A percentile compares a stretch with the other conserved stretches of the same genome.
These are phyloP conservation scores for Dreissena polymorpha DNA, from an alignment of 1,140 invertebrate species.

Conservation along the genomic window DNA sequence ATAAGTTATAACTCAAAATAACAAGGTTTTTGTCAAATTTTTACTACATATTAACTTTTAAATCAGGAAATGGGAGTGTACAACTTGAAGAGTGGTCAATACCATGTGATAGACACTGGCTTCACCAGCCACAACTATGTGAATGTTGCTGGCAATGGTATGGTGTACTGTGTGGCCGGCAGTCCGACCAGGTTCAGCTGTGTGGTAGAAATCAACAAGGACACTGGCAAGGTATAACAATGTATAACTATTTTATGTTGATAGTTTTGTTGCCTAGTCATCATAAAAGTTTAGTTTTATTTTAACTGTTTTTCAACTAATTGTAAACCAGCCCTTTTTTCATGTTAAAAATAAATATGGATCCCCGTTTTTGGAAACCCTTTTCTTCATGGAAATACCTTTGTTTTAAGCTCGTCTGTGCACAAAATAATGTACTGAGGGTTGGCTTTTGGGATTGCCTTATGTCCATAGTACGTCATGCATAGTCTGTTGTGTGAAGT, in stretches of 20 bases:
- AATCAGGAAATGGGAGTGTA: slow-evolving; percentile 68
- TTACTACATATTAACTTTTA: too few relatives aligned
- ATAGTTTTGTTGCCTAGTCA: background rate
- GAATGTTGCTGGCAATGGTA: slow-evolving; percentile 56
- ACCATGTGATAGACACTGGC: slow-evolving; percentile 66
- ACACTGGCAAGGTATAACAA: slow-evolving; percentile 62
- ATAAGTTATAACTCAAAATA: too few relatives aligned
- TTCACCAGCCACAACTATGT: slow-evolving; percentile 60
- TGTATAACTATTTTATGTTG: slow-evolving; percentile 5
- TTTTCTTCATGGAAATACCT: too few relatives aligned
- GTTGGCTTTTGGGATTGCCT: too few relatives aligned
- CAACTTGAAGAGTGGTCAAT: slow-evolving; percentile 63
- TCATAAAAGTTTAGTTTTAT: background rate
- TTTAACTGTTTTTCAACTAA: too few relatives aligned
- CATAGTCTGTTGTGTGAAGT: too few relatives aligned
- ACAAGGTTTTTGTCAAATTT: too few relatives aligned
- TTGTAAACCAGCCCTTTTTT: background rate
- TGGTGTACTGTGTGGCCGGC: slow-evolving; percentile 69
- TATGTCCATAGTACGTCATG: too few relatives aligned
- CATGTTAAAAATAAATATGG: background rate
- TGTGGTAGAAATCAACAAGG: slow-evolving; percentile 65
- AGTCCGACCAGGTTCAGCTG: slow-evolving; percentile 66
- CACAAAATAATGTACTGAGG: too few relatives aligned
- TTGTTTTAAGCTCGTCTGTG: too few relatives aligned
- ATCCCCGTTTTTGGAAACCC: too few relatives aligned